phyloP scores from a whole-genome alignment of 2,888 invertebrate genomes.

The Drosophila prolongata region DNA sequence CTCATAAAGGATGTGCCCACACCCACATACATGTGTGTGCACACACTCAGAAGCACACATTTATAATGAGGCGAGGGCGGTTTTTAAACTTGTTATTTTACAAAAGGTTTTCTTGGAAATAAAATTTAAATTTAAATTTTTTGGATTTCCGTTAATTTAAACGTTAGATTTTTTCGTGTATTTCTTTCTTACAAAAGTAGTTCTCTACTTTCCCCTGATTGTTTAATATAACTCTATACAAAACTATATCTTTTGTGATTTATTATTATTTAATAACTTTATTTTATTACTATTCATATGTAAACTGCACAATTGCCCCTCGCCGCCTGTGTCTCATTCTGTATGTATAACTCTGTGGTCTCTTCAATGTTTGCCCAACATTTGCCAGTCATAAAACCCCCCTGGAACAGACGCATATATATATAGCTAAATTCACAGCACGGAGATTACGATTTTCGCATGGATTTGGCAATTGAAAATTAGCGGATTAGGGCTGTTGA shows the following conservation, averaged over 20 bases:
- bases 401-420: not conserved
- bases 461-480: conserved; percentile 45
- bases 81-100: not conserved
- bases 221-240: too few relatives aligned
- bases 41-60: conserved; percentile 8
- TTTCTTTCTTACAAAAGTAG: too few relatives aligned
- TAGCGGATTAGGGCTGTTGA: conserved; percentile 32
- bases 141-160: too few relatives aligned
- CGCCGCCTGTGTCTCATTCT: conserved; percentile 18
- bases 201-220: too few relatives aligned
- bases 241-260: too few relatives aligned
- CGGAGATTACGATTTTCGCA: conserved; percentile 31
- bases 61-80: conserved; percentile 29
- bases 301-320: not conserved
- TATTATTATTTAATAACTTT: too few relatives aligned
- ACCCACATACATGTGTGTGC: not conserved
- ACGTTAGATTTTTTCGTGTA: too few relatives aligned
- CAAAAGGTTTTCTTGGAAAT: too few relatives aligned
- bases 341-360: conserved; percentile 31
- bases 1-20: conserved; percentile 23
- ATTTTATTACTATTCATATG: too few relatives aligned
- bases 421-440: conserved; percentile 16
- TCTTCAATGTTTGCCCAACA: conserved; percentile 33
- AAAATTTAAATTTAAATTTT: too few relatives aligned
- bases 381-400: conserved; percentile 35